These are phyloP conservation scores for Schizopygopsis pylzovi DNA, from an alignment of 2,797 vertebrate species.

Conservation along the genomic window DNA sequence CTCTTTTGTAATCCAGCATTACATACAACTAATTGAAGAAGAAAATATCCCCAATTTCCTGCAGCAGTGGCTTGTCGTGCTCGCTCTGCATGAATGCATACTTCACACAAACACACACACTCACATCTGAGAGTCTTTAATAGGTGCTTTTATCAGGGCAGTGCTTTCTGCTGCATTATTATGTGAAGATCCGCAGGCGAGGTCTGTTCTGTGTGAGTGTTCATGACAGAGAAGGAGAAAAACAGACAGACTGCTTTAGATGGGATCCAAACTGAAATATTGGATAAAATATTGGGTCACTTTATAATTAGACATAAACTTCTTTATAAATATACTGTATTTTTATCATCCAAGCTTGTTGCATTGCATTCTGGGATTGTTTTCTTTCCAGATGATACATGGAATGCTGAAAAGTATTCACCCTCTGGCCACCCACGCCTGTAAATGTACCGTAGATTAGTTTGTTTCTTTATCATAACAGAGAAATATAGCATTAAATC, in stretches of 20 bases:
- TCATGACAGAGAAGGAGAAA: slow-evolving; percentile 65
- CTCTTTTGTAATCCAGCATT: slow-evolving; percentile 81
- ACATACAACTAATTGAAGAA: slow-evolving; percentile 74
- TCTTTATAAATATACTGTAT: neutral
- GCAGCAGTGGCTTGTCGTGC: slow-evolving; percentile 55
- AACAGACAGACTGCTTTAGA: slow-evolving; percentile 58
- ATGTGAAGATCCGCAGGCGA: slow-evolving; percentile 73
- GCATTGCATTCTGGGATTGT: neutral
- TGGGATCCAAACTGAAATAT: neutral
- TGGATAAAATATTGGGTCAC: neutral
- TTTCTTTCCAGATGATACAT: neutral
- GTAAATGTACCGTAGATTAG: neutral
- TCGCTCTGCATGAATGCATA: slow-evolving; percentile 53
- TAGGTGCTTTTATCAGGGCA: slow-evolving; percentile 81
- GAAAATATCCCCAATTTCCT: slow-evolving; percentile 80
- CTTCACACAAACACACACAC: slow-evolving; percentile 69
- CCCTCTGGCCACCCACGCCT: neutral
- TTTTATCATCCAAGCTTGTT: neutral
- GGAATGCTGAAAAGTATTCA: neutral
- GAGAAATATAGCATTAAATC: no score
- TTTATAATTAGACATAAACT: neutral
- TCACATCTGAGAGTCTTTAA: slow-evolving; percentile 81
- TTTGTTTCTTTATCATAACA: neutral
- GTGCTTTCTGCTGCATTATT: slow-evolving; percentile 72
- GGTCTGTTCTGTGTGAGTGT: slow-evolving; percentile 72